These are phyloP conservation scores for Procambarus clarkii DNA, from an alignment of 1,140 invertebrate genomes.

Conservation along the genomic window DNA sequence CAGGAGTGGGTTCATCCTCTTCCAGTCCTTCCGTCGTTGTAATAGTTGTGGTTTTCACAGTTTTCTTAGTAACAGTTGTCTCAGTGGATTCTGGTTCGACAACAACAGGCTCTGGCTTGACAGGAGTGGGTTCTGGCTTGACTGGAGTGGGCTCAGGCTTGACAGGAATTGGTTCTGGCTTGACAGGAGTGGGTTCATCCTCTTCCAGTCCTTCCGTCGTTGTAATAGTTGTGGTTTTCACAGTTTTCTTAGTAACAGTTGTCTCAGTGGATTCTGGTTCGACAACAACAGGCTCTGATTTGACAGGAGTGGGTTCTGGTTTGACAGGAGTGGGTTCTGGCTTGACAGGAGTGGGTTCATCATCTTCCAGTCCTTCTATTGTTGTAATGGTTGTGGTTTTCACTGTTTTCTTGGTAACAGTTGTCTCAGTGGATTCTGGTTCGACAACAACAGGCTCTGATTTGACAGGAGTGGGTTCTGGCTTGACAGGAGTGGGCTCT, in stretches of 20 bases:
- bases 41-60: neutral
- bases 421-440: neutral
- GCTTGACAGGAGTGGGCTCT: neutral
- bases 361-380: constrained; percentile 2
- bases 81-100: neutral
- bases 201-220: no score
- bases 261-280: no score
- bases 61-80: constrained; percentile 9
- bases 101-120: no score
- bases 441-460: no score
- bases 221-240: no score
- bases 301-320: no score
- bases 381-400: neutral
- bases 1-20: neutral
- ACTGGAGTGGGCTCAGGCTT: neutral
- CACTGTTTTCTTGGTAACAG: constrained; percentile 5
- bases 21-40: constrained; percentile 8
- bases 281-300: no score
- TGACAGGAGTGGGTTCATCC: no score
- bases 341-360: neutral
- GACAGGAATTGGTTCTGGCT: neutral
- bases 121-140: no score
- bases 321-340: neutral
- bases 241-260: no score
- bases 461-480: no score